Evolutionary conservation across 2,888 invertebrate genomes (phyloP).

Genomic region (Heliconius cydno): DNA sequence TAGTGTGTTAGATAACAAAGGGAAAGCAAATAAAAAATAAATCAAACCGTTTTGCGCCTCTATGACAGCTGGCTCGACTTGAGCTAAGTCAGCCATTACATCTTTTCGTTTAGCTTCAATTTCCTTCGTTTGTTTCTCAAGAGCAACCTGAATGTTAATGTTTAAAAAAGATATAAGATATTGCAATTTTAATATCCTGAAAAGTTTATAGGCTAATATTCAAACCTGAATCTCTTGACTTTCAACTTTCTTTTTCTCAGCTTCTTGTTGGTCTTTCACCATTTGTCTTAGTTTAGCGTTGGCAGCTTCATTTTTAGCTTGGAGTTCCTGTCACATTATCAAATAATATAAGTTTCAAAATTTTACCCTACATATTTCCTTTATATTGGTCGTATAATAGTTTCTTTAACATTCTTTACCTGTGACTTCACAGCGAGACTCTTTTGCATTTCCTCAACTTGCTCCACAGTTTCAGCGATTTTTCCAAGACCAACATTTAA

Average conservation of each 20-base stretch:
- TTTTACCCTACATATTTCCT: not conserved
- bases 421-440: slow-evolving; percentile 98
- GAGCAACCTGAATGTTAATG: slow-evolving; percentile 74
- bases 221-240: slow-evolving; percentile 95
- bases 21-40: slow-evolving; percentile 48
- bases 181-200: slow-evolving; percentile 23
- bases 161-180: not conserved
- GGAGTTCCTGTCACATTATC: slow-evolving; percentile 85
- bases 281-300: slow-evolving; percentile 99
- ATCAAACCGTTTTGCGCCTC: slow-evolving; percentile 97
- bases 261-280: slow-evolving; percentile 99
- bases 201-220: slow-evolving; percentile 8
- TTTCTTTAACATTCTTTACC: slow-evolving; percentile 62
- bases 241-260: slow-evolving; percentile 99
- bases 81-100: slow-evolving; percentile 97
- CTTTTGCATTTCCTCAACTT: slow-evolving; percentile 99
- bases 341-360: not conserved
- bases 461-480: slow-evolving; percentile 99
- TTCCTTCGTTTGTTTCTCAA: slow-evolving; percentile 95
- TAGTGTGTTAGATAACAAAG: slow-evolving; percentile 30
- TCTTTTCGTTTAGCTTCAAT: slow-evolving; percentile 96
- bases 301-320: slow-evolving; percentile 99
- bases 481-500: slow-evolving; percentile 99
- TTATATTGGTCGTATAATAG: not conserved
- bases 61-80: slow-evolving; percentile 99